Evolutionary conservation across 2,888 invertebrate genomes (phyloP), one percentile per base, ranked within the genome.

Genomic region (Drosophila peninsularis): DNA sequence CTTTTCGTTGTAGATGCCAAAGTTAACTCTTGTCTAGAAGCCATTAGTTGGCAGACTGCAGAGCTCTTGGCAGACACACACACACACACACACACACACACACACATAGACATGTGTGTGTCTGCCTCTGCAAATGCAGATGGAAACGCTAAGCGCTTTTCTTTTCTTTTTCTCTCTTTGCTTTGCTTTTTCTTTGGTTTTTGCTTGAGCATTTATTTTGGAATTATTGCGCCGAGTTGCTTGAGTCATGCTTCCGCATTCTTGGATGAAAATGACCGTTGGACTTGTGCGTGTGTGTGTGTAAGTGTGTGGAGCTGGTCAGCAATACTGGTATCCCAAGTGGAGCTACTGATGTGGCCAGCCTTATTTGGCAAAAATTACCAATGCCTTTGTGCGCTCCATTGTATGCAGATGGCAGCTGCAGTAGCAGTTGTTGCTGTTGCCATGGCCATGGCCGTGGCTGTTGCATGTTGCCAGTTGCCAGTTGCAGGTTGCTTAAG

Each of bases 171-270:
- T 9, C 73, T 73, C 71, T 36, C 34, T 21, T 54, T 13, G 39
- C 37, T 27, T 56, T 36, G 34, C 17, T 21, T 55, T 55, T 27
- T 53, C 37, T 27, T 39, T 53, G 24, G 27, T 9, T 42, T 77
- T 83, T 88, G 73, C 81, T 76, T 47, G 75, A 78, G 78, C 88
- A 88, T 90, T 89, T 90, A 89, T 89, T 90, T 87, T 90, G 86
- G 81, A 89, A 84, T 90, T 89, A 89, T 90, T 88, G 87, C 78
- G 78, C 80, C 80, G 84, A 84, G 79, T 81, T 81, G 86, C 85
- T 89, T 89, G 80, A 86, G 86, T 86, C 88, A 90, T 90, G 86
- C 83, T 83, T 90, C 90, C 90, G 90, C 90, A 91, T 90, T 90
- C 91, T 82, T 88, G 75, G 75, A 72, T 76, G 86, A 87, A 88